These are phyloP conservation scores for Cataglyphis livida DNA, from an alignment of 2,888 invertebrate genomes.

Conservation along the genomic window DNA sequence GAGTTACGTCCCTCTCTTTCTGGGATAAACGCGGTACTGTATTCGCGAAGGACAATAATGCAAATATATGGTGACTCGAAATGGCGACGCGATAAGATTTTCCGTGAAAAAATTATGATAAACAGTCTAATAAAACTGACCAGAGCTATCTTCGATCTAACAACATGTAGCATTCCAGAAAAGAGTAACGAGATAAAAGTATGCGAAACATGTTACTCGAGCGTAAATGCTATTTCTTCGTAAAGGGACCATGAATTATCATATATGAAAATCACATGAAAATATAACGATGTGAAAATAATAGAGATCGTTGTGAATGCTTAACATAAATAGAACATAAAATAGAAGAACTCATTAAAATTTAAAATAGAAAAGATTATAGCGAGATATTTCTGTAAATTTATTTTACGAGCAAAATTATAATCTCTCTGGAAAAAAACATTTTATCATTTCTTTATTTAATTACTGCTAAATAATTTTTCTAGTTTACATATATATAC, in stretches of 20 bases:
- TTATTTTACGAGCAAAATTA: constrained; percentile 8
- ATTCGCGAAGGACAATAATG: constrained; percentile 27
- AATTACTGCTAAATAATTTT: neutral
- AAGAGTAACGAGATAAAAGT: constrained; percentile 42
- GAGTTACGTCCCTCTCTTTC: constrained; percentile 37
- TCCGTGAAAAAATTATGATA: constrained; percentile 13
- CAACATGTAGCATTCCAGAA: constrained; percentile 5
- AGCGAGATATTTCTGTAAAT: constrained; percentile 20
- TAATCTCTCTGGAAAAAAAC: neutral
- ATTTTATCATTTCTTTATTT: neutral
- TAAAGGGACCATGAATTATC: constrained; percentile 29
- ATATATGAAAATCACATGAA: constrained; percentile 5
- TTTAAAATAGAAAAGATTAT: constrained; percentile 7
- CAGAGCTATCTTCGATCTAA: constrained; percentile 41
- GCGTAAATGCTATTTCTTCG: constrained; percentile 37
- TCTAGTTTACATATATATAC: neutral
- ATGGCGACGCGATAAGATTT: constrained; percentile 24
- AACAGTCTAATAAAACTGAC: constrained; percentile 44
- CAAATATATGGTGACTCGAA: constrained; percentile 28
- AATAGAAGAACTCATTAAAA: constrained; percentile 10
- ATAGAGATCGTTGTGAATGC: neutral
- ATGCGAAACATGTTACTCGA: constrained; percentile 29
- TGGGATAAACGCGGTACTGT: neutral
- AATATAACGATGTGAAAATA: constrained; percentile 42
- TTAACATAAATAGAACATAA: constrained; percentile 31